Evolutionary conservation across 2,888 invertebrate genomes (phyloP).

Genomic region (Polyommatus iphigenia): DNA sequence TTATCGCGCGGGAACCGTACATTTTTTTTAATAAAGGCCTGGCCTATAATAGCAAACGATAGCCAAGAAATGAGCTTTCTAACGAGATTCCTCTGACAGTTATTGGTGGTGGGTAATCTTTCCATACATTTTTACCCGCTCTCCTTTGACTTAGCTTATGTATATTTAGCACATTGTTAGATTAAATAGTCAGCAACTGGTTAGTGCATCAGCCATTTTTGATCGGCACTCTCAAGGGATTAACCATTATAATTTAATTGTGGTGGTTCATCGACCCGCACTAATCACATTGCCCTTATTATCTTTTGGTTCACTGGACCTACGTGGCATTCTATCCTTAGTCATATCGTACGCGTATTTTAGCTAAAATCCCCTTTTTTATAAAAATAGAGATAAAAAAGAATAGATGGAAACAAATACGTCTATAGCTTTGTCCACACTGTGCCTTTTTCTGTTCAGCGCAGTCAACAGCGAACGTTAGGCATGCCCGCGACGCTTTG

Average conservation of each 20-base stretch:
- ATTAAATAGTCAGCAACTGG: background rate
- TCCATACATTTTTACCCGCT: too few relatives aligned
- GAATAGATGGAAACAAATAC: too few relatives aligned
- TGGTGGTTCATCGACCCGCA: constrained; percentile 16
- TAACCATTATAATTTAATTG: constrained; percentile 29
- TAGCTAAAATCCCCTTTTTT: background rate
- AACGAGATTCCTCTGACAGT: too few relatives aligned
- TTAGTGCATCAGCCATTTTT: background rate
- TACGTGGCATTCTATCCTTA: background rate
- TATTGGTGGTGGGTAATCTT: too few relatives aligned
- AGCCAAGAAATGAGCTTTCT: too few relatives aligned
- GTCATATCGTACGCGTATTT: background rate
- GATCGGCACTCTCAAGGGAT: background rate
- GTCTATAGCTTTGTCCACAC: too few relatives aligned
- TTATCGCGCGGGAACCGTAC: too few relatives aligned
- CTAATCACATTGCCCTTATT: constrained; percentile 16
- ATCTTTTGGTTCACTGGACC: background rate
- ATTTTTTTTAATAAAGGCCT: too few relatives aligned
- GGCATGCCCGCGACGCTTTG: too few relatives aligned
- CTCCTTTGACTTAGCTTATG: background rate
- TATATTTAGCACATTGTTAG: background rate
- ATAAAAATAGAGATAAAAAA: background rate
- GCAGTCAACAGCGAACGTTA: too few relatives aligned
- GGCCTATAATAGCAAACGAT: too few relatives aligned
- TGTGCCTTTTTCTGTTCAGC: too few relatives aligned